Evolutionary conservation across 2,113 vertebrate species (phyloP).

Genomic region (Semicossyphus pulcher): DNA sequence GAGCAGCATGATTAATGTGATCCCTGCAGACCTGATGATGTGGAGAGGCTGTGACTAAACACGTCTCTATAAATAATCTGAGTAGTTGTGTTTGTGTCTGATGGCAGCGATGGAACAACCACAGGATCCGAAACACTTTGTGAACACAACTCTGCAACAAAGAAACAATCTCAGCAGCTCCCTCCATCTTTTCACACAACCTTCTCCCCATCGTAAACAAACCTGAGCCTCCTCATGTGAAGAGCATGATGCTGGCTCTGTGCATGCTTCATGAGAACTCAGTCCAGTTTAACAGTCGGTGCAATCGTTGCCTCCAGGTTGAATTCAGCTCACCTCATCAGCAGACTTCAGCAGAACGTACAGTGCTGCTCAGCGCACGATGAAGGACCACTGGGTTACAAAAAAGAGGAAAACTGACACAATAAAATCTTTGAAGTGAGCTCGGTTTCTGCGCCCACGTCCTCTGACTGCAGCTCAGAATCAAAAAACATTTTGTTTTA

Average conservation of each 20-base stretch:
- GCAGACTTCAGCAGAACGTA: slow-evolving; percentile 36
- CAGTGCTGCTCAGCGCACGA: slow-evolving; percentile 1
- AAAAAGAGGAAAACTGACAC: not conserved
- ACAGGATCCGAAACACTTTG: slow-evolving; percentile 11
- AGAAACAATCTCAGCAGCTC: slow-evolving; percentile 2
- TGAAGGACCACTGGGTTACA: not conserved
- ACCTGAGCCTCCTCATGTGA: not conserved
- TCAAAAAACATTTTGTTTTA: not conserved
- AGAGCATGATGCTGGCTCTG: not conserved
- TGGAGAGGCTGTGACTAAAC: slow-evolving; percentile 17
- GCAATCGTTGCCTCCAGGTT: not conserved
- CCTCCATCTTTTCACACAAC: not conserved
- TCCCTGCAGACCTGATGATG: not conserved
- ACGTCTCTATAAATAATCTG: slow-evolving; percentile 29
- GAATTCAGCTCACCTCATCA: slow-evolving; percentile 24
- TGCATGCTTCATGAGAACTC: not conserved
- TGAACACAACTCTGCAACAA: not conserved
- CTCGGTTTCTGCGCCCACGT: not conserved
- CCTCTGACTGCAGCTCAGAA: not conserved
- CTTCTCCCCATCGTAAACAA: not conserved
- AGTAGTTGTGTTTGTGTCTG: slow-evolving; percentile 1
- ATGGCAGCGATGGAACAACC: not conserved
- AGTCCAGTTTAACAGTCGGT: not conserved
- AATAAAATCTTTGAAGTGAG: not conserved
- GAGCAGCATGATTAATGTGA: not conserved